Conservation (phyloP, 2,888 invertebrate species). For the Luperina testacea region DNA sequence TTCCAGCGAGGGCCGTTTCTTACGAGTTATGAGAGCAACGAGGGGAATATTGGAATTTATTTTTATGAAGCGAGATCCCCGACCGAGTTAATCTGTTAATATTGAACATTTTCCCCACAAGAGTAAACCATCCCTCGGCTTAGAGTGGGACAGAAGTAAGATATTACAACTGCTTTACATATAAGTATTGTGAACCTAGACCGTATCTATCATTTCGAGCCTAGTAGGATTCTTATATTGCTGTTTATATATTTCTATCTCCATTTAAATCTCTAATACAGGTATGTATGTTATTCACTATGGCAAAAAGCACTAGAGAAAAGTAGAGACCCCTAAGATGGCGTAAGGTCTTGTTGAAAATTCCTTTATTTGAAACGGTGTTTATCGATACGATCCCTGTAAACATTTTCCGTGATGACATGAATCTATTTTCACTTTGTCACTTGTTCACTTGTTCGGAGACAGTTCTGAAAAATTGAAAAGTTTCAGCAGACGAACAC, state of each 20-base stretch:
- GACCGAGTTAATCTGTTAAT: constrained; percentile 87
- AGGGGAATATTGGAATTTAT: constrained; percentile 87
- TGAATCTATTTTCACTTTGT: constrained; percentile 37
- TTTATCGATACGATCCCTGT: constrained; percentile 17
- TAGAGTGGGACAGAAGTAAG: constrained; percentile 61
- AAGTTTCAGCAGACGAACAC: constrained; percentile 40
- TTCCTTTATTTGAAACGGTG: neutral
- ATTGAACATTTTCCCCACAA: constrained; percentile 84
- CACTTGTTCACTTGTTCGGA: constrained; percentile 9
- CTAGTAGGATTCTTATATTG: constrained; percentile 4
- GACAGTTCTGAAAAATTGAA: constrained; percentile 20
- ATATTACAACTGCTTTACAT: constrained; percentile 54
- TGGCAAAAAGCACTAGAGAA: neutral
- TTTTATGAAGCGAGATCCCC: constrained; percentile 85
- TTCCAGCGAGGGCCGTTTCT: constrained; percentile 85
- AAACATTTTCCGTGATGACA: constrained; percentile 23
- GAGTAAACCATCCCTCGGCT: constrained; percentile 76
- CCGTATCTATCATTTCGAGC: constrained; percentile 35
- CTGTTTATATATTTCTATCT: neutral
- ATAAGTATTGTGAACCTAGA: constrained; percentile 38
- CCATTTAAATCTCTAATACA: neutral
- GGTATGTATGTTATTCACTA: neutral
- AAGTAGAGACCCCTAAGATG: neutral
- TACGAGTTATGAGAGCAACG: constrained; percentile 85
- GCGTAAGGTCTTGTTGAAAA: neutral